These are phyloP conservation scores for Coboldia fuscipes DNA, from an alignment of 1,140 invertebrate genomes.

Conservation along the genomic window DNA sequence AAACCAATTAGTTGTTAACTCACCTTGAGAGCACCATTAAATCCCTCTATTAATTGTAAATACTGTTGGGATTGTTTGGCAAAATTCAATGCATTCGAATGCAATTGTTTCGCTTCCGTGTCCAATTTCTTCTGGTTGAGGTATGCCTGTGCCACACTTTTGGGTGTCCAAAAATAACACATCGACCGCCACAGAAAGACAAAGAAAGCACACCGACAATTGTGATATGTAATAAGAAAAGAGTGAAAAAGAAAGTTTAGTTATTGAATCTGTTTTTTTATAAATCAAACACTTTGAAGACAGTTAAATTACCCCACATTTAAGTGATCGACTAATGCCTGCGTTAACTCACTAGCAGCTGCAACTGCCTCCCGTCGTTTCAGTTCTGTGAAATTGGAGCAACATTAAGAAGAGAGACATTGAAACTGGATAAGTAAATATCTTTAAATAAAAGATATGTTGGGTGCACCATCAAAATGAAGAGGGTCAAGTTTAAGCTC, in stretches of 20 bases:
- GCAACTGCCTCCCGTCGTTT: slow-evolving; percentile 83
- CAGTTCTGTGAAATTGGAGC: slow-evolving; percentile 60
- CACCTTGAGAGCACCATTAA: slow-evolving; percentile 77
- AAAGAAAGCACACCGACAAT: too few species aligned
- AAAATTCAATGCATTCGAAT: slow-evolving; percentile 83
- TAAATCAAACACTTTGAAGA: slow-evolving; percentile 1
- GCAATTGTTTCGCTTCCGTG: slow-evolving; percentile 90
- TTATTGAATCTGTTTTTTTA: not conserved
- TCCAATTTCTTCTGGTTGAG: slow-evolving; percentile 94
- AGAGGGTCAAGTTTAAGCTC: slow-evolving; percentile 7
- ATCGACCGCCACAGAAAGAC: too few species aligned
- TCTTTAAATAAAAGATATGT: too few species aligned
- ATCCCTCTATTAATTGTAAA: slow-evolving; percentile 82
- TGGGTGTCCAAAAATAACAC: too few species aligned
- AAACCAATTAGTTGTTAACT: not conserved
- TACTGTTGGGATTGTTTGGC: slow-evolving; percentile 93
- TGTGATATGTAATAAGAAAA: too few species aligned
- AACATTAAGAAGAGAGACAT: too few species aligned
- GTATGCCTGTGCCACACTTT: slow-evolving; percentile 92
- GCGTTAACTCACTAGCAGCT: slow-evolving; percentile 77
- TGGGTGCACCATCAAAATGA: slow-evolving; percentile 4
- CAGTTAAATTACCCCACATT: slow-evolving; percentile 69
- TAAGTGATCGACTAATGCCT: slow-evolving; percentile 86
- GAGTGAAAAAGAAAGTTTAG: too few species aligned
- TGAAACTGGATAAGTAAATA: too few species aligned